Percentiles rank a stretch among this genome's conserved stretches.
Conservation (phyloP, 2,888 invertebrate species). For the Eugnorisma glareosa region DNA sequence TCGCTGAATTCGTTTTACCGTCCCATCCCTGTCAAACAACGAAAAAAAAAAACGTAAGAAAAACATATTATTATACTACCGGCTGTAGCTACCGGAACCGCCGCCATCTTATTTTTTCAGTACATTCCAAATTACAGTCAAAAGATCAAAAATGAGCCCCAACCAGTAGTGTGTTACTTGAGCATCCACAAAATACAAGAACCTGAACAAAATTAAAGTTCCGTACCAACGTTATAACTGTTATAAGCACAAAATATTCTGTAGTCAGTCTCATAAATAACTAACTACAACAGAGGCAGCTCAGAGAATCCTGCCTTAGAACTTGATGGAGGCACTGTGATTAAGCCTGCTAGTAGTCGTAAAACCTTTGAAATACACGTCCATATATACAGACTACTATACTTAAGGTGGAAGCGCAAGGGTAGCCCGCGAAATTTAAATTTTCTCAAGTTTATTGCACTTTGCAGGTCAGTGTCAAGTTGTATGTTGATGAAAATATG, state of each 20-base stretch:
- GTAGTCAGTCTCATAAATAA: conserved; percentile 13
- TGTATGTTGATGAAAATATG: no score
- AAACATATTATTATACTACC: no score
- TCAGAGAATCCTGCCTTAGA: neutral
- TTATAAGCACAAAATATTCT: neutral
- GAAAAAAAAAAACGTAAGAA: neutral
- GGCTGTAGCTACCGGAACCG: no score
- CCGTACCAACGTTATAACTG: neutral
- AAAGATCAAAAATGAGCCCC: neutral
- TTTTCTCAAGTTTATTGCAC: no score
- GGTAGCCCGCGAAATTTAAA: no score
- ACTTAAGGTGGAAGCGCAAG: no score
- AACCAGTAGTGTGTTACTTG: neutral
- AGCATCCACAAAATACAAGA: conserved; percentile 2
- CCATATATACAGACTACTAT: neutral
- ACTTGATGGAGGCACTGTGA: conserved; percentile 3
- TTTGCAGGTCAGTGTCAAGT: no score
- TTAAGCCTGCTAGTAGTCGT: conserved; percentile 8
- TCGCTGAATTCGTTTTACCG: conserved; percentile 80
- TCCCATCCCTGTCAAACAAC: conserved; percentile 83
- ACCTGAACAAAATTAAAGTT: neutral
- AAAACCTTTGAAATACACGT: conserved; percentile 22
- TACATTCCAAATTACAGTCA: neutral
- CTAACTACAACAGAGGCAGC: conserved; percentile 13
- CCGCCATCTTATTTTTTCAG: neutral